Evolutionary conservation across 1,140 invertebrate species (phyloP).

Genomic region (Brachionus koreanus): DNA sequence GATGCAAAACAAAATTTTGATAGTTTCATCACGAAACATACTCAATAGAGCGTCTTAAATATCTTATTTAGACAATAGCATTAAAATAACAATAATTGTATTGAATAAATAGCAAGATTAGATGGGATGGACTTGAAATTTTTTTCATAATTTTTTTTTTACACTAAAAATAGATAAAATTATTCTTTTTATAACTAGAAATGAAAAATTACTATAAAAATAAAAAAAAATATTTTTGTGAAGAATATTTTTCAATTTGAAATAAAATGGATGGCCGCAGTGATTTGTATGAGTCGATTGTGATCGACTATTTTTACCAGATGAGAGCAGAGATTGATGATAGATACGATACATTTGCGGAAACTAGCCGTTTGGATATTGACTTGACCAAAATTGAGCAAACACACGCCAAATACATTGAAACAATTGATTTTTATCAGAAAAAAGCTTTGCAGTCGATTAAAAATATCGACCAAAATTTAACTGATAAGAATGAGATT

Average conservation of each 20-base stretch:
- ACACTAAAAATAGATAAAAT: neutral
- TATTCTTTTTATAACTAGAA: neutral
- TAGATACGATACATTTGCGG: neutral
- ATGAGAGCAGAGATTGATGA: slow-evolving; percentile 6
- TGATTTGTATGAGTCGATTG: neutral
- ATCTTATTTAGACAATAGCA: too few species aligned
- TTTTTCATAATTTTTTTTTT: neutral
- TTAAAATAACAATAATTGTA: too few species aligned
- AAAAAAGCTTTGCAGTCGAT: neutral
- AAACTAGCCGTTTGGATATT: neutral
- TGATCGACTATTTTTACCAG: neutral
- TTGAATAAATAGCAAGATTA: neutral
- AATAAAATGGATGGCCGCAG: neutral
- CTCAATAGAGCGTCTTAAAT: too few species aligned
- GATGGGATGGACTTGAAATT: neutral
- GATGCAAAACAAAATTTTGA: neutral
- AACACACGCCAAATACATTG: neutral
- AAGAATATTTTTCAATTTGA: neutral
- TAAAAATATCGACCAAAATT: neutral
- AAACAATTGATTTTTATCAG: neutral
- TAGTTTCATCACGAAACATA: neutral
- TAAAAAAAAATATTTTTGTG: neutral
- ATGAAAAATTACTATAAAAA: neutral
- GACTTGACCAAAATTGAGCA: neutral
- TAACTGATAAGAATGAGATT: neutral